These are phyloP conservation scores for Aquatica leii DNA, from an alignment of 2,888 invertebrate species.

Conservation along the genomic window DNA sequence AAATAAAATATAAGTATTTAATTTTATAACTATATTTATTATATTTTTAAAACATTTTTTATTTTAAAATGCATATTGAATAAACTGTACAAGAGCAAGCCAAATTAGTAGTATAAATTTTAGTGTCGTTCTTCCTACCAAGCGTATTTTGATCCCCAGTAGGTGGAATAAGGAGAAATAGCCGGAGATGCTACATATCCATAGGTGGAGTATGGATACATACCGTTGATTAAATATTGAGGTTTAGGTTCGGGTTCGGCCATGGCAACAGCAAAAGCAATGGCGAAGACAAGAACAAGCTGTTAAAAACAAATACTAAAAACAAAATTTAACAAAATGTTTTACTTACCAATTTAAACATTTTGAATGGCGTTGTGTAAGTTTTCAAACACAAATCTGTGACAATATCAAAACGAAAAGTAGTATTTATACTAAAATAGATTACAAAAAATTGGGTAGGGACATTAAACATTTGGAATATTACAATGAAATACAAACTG, in stretches of 20 bases:
- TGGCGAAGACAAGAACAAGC: conserved; percentile 61
- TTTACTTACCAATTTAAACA: conserved; percentile 30
- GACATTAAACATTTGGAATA: no score
- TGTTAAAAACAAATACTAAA: conserved; percentile 30
- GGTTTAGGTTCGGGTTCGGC: conserved; percentile 62
- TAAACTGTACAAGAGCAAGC: no score
- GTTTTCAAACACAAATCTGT: conserved; percentile 6
- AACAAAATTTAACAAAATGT: background rate
- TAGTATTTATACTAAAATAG: conserved; percentile 16
- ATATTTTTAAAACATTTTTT: no score
- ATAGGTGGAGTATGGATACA: conserved; percentile 42
- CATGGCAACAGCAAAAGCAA: conserved; percentile 64
- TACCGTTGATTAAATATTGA: conserved; percentile 50
- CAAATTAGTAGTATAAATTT: background rate
- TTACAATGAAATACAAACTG: no score
- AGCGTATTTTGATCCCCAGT: no score
- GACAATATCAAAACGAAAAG: background rate
- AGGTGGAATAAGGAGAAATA: no score
- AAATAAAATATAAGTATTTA: no score
- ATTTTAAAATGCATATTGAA: no score
- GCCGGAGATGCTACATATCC: no score
- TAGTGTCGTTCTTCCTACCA: conserved; percentile 16
- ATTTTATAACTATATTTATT: no score
- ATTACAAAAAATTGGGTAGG: no score
- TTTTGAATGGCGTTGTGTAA: conserved; percentile 12